Conservation (phyloP, 2,797 vertebrate genomes). For the Phylloscopus collybita region DNA sequence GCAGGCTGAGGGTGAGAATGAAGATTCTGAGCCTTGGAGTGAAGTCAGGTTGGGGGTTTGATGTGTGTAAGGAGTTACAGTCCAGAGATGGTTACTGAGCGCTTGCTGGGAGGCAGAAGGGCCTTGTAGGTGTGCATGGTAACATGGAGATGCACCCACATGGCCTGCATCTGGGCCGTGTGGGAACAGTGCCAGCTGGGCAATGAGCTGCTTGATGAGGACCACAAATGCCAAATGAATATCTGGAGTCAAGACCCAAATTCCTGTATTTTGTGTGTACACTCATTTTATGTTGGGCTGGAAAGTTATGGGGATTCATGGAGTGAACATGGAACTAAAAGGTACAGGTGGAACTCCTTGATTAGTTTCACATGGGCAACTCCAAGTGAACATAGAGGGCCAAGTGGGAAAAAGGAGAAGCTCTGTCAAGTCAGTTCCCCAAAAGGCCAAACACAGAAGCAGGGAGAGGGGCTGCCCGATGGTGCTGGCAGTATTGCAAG, state of each 20-base stretch:
- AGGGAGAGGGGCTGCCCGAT: not conserved
- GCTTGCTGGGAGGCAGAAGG: not conserved
- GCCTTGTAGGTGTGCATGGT: too few species aligned
- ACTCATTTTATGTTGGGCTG: not conserved
- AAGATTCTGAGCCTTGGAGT: not conserved
- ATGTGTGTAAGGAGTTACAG: not conserved
- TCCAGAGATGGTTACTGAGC: not conserved
- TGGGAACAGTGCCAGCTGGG: not conserved
- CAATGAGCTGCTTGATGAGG: not conserved
- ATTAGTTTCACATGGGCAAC: not conserved
- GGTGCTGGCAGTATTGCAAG: not conserved
- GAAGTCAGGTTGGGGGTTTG: not conserved
- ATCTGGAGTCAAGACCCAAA: not conserved
- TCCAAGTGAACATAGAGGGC: not conserved
- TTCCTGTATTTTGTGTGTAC: not conserved
- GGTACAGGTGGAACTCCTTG: not conserved
- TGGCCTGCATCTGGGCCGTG: fast-evolving
- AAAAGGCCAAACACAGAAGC: not conserved
- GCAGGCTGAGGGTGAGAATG: not conserved
- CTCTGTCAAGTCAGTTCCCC: not conserved
- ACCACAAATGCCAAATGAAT: not conserved
- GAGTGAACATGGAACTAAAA: not conserved
- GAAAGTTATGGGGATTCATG: not conserved
- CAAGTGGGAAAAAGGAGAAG: not conserved
- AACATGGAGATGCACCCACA: not conserved